Evolutionary conservation across 2,797 vertebrate genomes (phyloP).

Genomic region (Cercopithecus mitis): DNA sequence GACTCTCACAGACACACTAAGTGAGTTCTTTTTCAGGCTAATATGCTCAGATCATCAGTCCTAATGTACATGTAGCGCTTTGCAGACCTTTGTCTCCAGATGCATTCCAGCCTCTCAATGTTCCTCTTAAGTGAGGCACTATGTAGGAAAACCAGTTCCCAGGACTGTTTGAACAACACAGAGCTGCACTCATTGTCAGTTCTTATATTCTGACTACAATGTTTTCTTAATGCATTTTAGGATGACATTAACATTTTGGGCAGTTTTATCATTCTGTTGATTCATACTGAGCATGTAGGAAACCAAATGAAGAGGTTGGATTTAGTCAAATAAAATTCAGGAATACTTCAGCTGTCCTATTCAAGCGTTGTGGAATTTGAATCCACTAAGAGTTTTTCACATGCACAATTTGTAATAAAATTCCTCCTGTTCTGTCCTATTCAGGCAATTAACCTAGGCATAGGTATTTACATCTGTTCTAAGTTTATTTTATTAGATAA

Average conservation of each 20-base stretch:
- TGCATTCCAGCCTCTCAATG: neutral
- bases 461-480: neutral
- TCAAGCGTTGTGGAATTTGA: neutral
- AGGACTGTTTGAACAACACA: neutral
- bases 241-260: neutral
- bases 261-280: neutral
- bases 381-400: neutral
- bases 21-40: neutral
- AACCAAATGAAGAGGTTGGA: neutral
- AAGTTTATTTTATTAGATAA: conserved; percentile 9
- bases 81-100: neutral
- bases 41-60: neutral
- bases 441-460: neutral
- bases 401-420: neutral
- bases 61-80: neutral
- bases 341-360: neutral
- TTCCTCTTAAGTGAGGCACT: neutral
- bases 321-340: conserved; percentile 16
- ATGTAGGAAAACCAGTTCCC: neutral
- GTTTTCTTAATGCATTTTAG: neutral
- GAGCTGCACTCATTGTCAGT: neutral
- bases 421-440: neutral
- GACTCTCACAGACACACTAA: neutral
- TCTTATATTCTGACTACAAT: neutral
- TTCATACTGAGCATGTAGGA: neutral